phyloP scores from a whole-genome alignment of 2,888 invertebrate species.

The Dasypolia templi region DNA sequence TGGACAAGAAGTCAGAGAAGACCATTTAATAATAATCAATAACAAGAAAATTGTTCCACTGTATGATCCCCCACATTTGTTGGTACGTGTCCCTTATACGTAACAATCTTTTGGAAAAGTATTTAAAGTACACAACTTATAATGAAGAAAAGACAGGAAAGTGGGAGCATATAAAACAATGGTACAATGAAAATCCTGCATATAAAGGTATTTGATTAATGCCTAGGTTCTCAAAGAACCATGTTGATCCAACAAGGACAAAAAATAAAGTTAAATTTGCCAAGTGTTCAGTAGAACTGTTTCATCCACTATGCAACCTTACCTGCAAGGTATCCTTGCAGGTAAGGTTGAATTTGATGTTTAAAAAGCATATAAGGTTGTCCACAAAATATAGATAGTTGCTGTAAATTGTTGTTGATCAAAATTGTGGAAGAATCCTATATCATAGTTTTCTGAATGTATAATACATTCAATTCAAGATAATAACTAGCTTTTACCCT shows the following conservation, averaged over 20 bases:
- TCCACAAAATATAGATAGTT: no score
- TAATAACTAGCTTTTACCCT: no score
- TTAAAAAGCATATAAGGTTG: no score
- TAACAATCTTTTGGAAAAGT: slow-evolving; percentile 12
- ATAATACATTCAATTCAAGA: no score
- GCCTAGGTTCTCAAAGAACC: slow-evolving; percentile 7
- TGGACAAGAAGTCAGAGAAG: slow-evolving; percentile 17
- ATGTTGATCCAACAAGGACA: slow-evolving; percentile 12
- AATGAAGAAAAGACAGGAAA: slow-evolving; percentile 3
- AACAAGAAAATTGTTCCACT: slow-evolving; percentile 23
- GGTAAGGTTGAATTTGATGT: no score
- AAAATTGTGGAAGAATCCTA: no score
- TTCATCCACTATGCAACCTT: slow-evolving; percentile 11
- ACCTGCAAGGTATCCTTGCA: no score
- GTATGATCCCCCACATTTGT: slow-evolving; percentile 11
- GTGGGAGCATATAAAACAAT: slow-evolving; percentile 6
- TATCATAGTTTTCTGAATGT: no score
- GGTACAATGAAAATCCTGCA: not conserved
- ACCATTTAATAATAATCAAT: slow-evolving; percentile 17
- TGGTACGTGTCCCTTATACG: no score
- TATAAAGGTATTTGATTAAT: slow-evolving; percentile 10
- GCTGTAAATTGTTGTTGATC: no score
- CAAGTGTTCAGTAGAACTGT: slow-evolving; percentile 16
- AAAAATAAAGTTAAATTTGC: slow-evolving; percentile 14
- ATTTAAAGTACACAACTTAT: slow-evolving; percentile 5